Conservation (phyloP, 2,888 invertebrate species). For the Ochropleura leucogaster region DNA sequence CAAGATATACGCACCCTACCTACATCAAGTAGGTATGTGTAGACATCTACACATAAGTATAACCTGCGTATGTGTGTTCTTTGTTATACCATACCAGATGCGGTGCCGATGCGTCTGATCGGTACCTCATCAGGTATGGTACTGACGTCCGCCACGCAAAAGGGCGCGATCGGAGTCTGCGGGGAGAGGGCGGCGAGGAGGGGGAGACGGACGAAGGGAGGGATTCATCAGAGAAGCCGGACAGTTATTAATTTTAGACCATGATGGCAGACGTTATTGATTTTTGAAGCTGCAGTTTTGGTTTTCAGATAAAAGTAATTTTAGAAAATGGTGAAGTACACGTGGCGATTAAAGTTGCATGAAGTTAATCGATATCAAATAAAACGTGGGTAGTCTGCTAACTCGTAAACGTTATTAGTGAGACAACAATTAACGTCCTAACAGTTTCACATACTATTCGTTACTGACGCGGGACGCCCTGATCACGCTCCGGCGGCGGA, state of each 20-base stretch:
- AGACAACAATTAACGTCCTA: not conserved
- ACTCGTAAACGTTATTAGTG: not conserved
- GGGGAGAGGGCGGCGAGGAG: not conserved
- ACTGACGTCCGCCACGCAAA: constrained; percentile 35
- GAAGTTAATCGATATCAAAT: not conserved
- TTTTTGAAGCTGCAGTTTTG: constrained; percentile 18
- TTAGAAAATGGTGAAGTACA: not conserved
- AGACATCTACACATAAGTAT: not conserved
- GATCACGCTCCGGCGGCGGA: constrained; percentile 6
- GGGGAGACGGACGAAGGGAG: not conserved
- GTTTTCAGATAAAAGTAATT: not conserved
- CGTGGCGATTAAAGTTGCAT: not conserved
- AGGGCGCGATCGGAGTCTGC: constrained; percentile 20
- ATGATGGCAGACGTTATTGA: constrained; percentile 14
- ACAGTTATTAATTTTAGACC: constrained; percentile 46
- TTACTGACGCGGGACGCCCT: constrained; percentile 14
- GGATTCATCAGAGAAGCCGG: constrained; percentile 31
- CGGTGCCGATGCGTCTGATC: constrained; percentile 44
- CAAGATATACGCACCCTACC: not conserved
- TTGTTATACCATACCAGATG: constrained; percentile 53
- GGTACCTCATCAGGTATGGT: constrained; percentile 55
- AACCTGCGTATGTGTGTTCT: constrained; percentile 5
- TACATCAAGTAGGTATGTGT: not conserved
- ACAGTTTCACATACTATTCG: not conserved
- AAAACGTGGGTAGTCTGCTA: not conserved